Conservation (phyloP, 2,113 vertebrate genomes). For the Notechis scutatus region DNA sequence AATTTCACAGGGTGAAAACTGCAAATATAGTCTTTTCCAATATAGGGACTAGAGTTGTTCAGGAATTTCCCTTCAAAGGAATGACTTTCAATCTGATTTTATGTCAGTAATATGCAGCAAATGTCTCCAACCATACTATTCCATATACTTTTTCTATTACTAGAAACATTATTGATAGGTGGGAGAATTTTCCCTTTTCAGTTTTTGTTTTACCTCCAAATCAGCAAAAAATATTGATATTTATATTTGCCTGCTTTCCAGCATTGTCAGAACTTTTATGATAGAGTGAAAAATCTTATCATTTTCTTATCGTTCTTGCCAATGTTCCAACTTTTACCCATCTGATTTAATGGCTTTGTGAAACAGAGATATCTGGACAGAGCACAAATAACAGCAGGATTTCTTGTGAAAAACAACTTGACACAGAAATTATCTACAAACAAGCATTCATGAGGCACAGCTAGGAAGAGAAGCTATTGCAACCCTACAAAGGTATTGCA, state of each 20-base stretch:
- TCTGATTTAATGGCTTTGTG: constrained; percentile 38
- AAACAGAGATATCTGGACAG: constrained; percentile 25
- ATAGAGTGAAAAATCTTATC: constrained; percentile 22
- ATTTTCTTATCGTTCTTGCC: constrained; percentile 4
- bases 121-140: neutral
- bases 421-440: constrained; percentile 39
- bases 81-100: neutral
- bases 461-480: constrained; percentile 18
- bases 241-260: constrained; percentile 14
- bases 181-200: neutral
- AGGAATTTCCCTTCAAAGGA: neutral
- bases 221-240: neutral
- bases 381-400: constrained; percentile 42
- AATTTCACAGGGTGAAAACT: neutral
- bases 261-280: constrained; percentile 9
- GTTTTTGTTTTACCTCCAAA: neutral
- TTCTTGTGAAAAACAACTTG: constrained; percentile 41
- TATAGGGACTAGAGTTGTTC: neutral
- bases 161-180: neutral
- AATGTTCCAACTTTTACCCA: neutral
- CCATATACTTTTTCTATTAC: neutral
- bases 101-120: neutral
- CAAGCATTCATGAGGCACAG: constrained; percentile 43
- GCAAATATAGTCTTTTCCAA: neutral
- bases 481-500: constrained; percentile 34